Conservation (phyloP, 2,888 invertebrate species). For the Chironomus tentans region DNA sequence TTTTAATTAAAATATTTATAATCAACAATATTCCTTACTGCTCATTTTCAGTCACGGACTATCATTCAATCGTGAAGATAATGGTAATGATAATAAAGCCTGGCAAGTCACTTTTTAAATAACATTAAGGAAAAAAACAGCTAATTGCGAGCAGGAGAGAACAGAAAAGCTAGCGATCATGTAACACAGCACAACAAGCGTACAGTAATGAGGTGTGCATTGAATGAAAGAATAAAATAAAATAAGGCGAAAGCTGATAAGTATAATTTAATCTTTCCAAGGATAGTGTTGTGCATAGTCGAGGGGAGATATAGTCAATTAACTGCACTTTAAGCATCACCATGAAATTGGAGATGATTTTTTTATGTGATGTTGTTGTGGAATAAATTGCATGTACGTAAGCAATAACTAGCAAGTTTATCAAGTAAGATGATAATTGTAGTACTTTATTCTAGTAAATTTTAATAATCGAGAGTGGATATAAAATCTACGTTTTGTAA, state of each 20-base stretch:
- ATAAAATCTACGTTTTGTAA: no score
- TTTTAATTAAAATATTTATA: background rate
- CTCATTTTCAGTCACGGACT: background rate
- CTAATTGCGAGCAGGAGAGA: background rate
- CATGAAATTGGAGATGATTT: background rate
- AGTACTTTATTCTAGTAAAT: no score
- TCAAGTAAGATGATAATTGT: no score
- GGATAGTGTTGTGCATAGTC: background rate
- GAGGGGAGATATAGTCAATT: background rate
- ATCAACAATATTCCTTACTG: background rate
- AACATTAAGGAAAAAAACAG: background rate
- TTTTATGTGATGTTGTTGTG: background rate
- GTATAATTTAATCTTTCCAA: constrained; percentile 5
- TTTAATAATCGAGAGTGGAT: no score
- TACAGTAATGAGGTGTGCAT: background rate
- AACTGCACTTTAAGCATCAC: background rate
- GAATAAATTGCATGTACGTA: background rate
- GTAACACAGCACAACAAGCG: background rate
- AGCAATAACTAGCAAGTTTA: no score
- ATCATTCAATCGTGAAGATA: background rate
- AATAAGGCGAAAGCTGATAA: background rate
- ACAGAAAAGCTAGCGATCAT: background rate
- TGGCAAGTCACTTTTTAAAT: background rate
- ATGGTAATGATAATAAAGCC: background rate
- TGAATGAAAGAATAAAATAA: background rate